phyloP scores from a whole-genome alignment of 1,140 invertebrate genomes.

The Drosophila punjabiensis region DNA sequence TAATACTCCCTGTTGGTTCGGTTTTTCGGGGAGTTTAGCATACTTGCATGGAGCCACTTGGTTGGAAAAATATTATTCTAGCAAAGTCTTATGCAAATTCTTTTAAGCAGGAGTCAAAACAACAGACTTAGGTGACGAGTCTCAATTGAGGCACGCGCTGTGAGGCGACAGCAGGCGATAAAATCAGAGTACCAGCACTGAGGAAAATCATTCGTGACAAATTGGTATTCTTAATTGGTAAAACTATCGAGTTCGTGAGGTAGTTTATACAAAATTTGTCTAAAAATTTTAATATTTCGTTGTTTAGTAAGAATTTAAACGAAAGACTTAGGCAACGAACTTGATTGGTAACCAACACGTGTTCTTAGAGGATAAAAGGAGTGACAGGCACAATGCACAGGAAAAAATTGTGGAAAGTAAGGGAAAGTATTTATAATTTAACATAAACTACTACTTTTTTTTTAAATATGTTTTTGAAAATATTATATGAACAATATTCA shows the following conservation, averaged over 20 bases:
- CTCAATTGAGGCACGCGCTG: constrained; percentile 56
- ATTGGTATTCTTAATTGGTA: background rate
- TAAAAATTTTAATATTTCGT: no score
- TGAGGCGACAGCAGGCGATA: constrained; percentile 18
- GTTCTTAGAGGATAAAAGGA: background rate
- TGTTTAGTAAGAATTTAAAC: background rate
- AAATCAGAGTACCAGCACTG: constrained; percentile 12
- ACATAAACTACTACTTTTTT: no score
- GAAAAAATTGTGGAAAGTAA: background rate
- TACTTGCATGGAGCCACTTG: constrained; percentile 51
- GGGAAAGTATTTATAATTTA: background rate
- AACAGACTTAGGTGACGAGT: constrained; percentile 67
- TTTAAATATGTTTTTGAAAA: no score
- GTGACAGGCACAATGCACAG: background rate
- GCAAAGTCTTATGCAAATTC: constrained; percentile 65
- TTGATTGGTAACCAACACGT: background rate
- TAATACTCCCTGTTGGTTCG: constrained; percentile 1
- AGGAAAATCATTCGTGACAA: background rate
- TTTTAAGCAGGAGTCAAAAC: constrained; percentile 35
- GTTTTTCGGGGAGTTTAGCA: constrained; percentile 16
- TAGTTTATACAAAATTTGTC: background rate
- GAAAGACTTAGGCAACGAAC: constrained; percentile 8
- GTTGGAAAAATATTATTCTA: constrained; percentile 60
- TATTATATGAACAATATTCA: no score
- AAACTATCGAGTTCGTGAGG: accelerated